Evolutionary conservation across 2,888 invertebrate species (phyloP).

Genomic region (Escarpia spicata): DNA sequence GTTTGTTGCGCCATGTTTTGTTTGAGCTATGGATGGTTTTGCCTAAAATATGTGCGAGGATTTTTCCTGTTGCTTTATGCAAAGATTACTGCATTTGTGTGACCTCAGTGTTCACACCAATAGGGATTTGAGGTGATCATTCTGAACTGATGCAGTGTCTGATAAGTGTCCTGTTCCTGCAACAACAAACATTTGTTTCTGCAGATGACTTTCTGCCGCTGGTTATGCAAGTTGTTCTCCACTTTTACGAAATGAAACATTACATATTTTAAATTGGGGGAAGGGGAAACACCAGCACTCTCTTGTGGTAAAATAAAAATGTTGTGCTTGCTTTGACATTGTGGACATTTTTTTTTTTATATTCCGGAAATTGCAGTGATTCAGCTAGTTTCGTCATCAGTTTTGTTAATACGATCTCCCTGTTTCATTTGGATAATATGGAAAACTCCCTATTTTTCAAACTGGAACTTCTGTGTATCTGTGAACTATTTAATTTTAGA

Average conservation of each 20-base stretch:
- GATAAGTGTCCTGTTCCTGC: neutral
- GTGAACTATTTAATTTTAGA: no score
- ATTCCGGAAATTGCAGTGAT: no score
- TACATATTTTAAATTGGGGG: neutral
- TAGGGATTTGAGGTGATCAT: neutral
- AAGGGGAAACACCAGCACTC: no score
- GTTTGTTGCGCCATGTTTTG: neutral
- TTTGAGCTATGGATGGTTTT: neutral
- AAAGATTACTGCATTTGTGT: neutral
- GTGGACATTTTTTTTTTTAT: no score
- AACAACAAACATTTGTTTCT: neutral
- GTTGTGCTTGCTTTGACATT: no score
- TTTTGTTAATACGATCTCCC: no score
- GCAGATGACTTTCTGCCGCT: neutral
- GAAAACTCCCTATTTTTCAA: no score
- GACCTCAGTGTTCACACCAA: neutral
- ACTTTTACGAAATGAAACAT: neutral
- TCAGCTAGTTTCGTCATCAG: no score
- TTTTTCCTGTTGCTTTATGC: neutral
- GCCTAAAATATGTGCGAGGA: neutral
- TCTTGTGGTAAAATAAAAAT: no score
- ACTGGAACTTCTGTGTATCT: no score
- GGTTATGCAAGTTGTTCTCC: neutral
- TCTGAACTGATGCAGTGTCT: neutral
- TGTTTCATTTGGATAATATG: no score